Percentiles rank a stretch among this genome's conserved stretches.
Conservation (phyloP, 2,888 invertebrate species). For the Cataglyphis cursor region DNA sequence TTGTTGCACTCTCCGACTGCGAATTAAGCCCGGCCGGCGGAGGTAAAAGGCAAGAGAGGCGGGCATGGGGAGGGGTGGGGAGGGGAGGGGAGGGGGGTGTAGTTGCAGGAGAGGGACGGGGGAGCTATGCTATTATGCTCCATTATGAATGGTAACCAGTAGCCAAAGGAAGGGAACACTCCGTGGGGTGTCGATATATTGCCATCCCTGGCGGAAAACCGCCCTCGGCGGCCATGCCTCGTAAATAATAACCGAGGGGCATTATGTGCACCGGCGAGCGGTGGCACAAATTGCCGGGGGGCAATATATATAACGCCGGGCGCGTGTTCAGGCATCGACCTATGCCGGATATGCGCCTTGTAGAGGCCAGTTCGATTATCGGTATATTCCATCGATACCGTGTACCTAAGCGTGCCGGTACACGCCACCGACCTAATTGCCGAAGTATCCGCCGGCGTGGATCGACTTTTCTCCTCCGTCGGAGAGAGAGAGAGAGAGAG, state of each 20-base stretch:
- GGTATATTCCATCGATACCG: conserved; percentile 75
- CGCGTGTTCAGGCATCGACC: conserved; percentile 77
- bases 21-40: conserved; percentile 66
- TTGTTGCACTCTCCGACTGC: conserved; percentile 72
- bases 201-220: conserved; percentile 69
- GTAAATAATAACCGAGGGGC: conserved; percentile 75
- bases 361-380: conserved; percentile 75
- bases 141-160: conserved; percentile 78
- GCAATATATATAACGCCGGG: conserved; percentile 72
- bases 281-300: conserved; percentile 71
- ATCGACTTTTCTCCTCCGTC: not conserved
- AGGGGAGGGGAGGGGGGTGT: conserved; percentile 47
- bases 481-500: not conserved
- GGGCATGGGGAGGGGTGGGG: conserved; percentile 51
- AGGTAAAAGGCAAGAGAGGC: conserved; percentile 19
- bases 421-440: conserved; percentile 20
- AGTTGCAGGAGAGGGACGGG: conserved; percentile 44
- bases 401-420: conserved; percentile 59
- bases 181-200: conserved; percentile 78
- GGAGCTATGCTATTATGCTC: conserved; percentile 69
- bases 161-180: conserved; percentile 76
- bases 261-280: conserved; percentile 67
- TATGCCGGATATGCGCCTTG: conserved; percentile 74
- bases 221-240: conserved; percentile 66
- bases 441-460: not conserved